Evolutionary conservation across 2,888 invertebrate species (phyloP).

Genomic region (Amblyteles armatorius): DNA sequence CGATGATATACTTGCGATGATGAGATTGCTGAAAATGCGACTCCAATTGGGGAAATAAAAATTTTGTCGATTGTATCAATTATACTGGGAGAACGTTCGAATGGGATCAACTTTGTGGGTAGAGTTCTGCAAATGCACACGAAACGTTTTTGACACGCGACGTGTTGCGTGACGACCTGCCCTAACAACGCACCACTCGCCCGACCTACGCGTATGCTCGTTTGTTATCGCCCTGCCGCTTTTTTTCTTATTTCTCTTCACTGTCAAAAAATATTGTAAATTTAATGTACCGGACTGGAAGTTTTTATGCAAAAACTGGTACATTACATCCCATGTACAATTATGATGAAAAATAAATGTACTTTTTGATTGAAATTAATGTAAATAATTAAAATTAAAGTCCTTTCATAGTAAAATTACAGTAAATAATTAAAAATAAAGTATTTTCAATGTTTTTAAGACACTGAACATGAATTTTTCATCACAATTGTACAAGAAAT

Average conservation of each 20-base stretch:
- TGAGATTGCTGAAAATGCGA: neutral
- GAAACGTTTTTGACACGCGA: slow-evolving; percentile 43
- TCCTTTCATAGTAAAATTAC: too few relatives aligned
- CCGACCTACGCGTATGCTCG: slow-evolving; percentile 2
- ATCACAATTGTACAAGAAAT: too few relatives aligned
- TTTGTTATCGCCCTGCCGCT: neutral
- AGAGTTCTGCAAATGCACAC: slow-evolving; percentile 8
- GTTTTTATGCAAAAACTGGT: too few relatives aligned
- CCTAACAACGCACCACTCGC: slow-evolving; percentile 29
- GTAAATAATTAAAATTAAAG: too few relatives aligned
- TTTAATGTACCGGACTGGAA: too few relatives aligned
- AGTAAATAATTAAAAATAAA: neutral
- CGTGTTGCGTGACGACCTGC: slow-evolving; percentile 44
- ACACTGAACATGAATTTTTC: too few relatives aligned
- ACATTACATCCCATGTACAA: too few relatives aligned
- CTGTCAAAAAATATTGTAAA: too few relatives aligned
- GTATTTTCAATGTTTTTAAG: too few relatives aligned
- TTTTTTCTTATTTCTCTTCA: neutral
- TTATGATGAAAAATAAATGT: too few relatives aligned
- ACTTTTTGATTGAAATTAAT: too few relatives aligned
- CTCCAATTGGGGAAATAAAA: slow-evolving; percentile 1
- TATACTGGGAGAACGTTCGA: slow-evolving; percentile 1
- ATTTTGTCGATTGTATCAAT: slow-evolving; percentile 1
- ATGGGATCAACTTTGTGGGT: slow-evolving; percentile 22
- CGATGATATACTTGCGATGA: too few relatives aligned